Evolutionary conservation across 2,113 vertebrate species (phyloP), one percentile per base, ranked within the genome.

Genomic region (Anseranas semipalmata): DNA sequence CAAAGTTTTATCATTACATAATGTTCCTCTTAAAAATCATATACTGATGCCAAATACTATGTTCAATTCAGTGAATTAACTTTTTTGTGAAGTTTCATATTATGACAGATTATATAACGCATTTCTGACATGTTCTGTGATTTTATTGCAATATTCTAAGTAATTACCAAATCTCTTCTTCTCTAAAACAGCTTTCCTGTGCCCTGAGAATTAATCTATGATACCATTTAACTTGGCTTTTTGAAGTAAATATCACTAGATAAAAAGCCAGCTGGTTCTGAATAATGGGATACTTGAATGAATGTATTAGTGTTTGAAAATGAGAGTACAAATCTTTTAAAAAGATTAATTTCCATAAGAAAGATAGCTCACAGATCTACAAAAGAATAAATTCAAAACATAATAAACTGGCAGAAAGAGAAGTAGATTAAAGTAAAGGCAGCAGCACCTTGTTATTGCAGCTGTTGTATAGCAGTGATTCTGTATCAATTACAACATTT

Each of bases 311-410:
- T 98, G 98, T 98, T 98, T 98, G 98, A 98, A 99, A 98, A 99
- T 98, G 98, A 98, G 98, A 99, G 98, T 98, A 98, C 98, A 98
- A 98, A 98, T 99, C 98, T 98, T 98, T 97, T 98, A 98, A 98
- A 98, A 98, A 99, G 98, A 98, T 98, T 98, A 98, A 99, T 99
- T 99, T 99, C 99, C 99, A 99, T 99, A 99, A 99, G 99, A 99
- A 99, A 99, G 99, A 98, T 99, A 98, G 98, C 98, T 98, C 97
- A 98, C 98, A 98, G 98, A 98, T 99, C 98, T 99, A 99, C 98
- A 98, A 98, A 99, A 98, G 99, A 98, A 99, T 98, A 98, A 98
- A 99, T 99, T 99, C 98, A 98, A 98, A 99, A 99, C 98, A 99
- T 99, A 99, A 99, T 99, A 98, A 98, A 98, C 98, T 98, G 97